phyloP scores from a whole-genome alignment of 2,888 invertebrate species.

The Nymphalis urticae region DNA sequence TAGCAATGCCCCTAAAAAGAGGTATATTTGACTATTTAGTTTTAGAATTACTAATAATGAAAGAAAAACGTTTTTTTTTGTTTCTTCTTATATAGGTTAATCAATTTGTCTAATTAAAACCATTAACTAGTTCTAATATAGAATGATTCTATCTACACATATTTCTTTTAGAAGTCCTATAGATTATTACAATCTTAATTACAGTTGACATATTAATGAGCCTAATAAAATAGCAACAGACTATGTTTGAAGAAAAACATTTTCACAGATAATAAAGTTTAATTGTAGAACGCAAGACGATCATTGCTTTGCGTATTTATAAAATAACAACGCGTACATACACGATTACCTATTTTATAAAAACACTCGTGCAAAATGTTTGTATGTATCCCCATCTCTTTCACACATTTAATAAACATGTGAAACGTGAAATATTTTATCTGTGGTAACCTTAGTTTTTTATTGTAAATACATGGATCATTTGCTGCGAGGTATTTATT shows the following conservation, averaged over 20 bases:
- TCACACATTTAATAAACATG: background rate
- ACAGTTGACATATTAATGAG: background rate
- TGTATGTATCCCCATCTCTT: conserved; percentile 3
- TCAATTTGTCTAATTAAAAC: too few species aligned
- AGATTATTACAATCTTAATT: background rate
- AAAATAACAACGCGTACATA: conserved; percentile 9
- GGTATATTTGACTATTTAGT: too few species aligned
- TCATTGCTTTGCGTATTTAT: conserved; percentile 5
- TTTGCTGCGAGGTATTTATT: conserved; percentile 12
- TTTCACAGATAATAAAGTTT: conserved; percentile 16
- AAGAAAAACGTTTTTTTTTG: too few species aligned
- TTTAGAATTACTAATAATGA: too few species aligned
- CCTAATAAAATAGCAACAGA: background rate
- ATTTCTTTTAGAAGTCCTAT: background rate
- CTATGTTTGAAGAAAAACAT: conserved; percentile 2
- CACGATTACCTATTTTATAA: conserved; percentile 1
- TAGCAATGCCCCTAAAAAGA: too few species aligned
- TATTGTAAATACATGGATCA: conserved; percentile 20
- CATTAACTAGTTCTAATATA: too few species aligned
- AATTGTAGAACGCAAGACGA: conserved; percentile 2
- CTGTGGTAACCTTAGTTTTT: background rate
- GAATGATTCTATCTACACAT: background rate
- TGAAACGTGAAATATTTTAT: conserved; percentile 2
- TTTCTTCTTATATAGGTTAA: too few species aligned
- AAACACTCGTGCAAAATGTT: background rate